Conservation (phyloP, 2,113 vertebrate genomes). For the Gymnocephalus cernua region DNA sequence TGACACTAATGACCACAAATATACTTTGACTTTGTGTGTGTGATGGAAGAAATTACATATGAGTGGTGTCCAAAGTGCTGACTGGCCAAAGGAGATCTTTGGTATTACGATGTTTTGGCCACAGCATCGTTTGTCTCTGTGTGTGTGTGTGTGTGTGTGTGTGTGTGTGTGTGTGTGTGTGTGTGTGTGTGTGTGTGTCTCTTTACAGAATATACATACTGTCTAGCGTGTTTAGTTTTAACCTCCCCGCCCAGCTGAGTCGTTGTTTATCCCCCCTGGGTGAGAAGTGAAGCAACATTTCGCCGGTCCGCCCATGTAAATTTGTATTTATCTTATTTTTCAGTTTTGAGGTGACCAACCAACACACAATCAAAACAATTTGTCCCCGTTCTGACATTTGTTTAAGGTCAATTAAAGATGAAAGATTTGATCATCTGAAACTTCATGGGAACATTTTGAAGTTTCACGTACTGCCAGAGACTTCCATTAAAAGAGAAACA, state of each 20-base stretch:
- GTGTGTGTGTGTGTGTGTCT: too few relatives aligned
- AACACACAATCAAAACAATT: background rate
- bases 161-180: too few relatives aligned
- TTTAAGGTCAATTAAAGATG: slow-evolving; percentile 30
- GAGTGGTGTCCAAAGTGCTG: slow-evolving; percentile 12
- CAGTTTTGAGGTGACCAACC: slow-evolving; percentile 6
- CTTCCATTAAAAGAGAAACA: background rate
- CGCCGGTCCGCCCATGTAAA: slow-evolving; percentile 17
- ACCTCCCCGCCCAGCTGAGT: slow-evolving; percentile 43
- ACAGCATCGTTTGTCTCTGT: background rate
- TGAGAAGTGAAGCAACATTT: slow-evolving; percentile 38
- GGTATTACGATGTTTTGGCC: background rate
- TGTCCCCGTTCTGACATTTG: slow-evolving; percentile 4
- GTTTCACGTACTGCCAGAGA: background rate
- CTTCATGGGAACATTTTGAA: background rate
- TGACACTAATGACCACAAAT: slow-evolving; percentile 60
- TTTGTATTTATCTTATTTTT: too few relatives aligned
- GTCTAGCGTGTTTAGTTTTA: slow-evolving; percentile 12
- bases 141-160: too few relatives aligned
- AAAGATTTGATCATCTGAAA: slow-evolving; percentile 9
- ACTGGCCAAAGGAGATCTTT: slow-evolving; percentile 8
- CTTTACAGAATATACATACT: background rate
- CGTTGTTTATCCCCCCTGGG: slow-evolving; percentile 14
- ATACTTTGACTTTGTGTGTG: slow-evolving; percentile 41
- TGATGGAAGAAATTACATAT: slow-evolving; percentile 38